These are phyloP conservation scores for Gasterosteus nipponicus DNA, from an alignment of 2,113 vertebrate species.

Conservation along the genomic window DNA sequence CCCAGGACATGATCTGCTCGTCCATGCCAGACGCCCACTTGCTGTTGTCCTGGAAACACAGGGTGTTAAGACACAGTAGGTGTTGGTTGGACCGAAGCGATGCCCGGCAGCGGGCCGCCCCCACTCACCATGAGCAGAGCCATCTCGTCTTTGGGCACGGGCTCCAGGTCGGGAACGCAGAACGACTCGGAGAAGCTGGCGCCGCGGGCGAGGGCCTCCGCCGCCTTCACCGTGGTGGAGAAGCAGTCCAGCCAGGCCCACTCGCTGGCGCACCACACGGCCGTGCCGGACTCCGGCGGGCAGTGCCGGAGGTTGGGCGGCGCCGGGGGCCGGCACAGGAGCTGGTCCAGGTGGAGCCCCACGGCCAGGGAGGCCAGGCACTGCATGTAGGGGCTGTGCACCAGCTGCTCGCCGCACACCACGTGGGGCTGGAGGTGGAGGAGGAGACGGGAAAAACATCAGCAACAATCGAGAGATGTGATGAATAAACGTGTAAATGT, in stretches of 20 bases:
- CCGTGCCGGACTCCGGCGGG: constrained; percentile 80
- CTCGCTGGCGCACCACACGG: constrained; percentile 88
- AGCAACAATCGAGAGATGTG: not conserved
- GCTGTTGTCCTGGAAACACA: constrained; percentile 89
- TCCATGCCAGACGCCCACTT: constrained; percentile 96
- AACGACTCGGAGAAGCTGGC: constrained; percentile 92
- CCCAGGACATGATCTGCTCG: constrained; percentile 99
- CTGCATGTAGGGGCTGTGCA: constrained; percentile 98
- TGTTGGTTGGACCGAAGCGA: not conserved
- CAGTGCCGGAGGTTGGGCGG: constrained; percentile 87
- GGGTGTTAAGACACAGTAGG: not conserved
- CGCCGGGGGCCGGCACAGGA: constrained; percentile 88
- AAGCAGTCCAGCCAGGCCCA: constrained; percentile 98
- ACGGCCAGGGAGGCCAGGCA: constrained; percentile 94
- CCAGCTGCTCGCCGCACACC: constrained; percentile 95
- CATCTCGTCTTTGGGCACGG: constrained; percentile 92
- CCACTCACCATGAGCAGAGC: constrained; percentile 89
- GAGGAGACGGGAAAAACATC: not conserved
- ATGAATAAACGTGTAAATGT: too few species aligned
- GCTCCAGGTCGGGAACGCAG: constrained; percentile 92
- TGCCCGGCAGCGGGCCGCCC: constrained; percentile 13
- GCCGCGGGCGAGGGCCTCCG: constrained; percentile 92
- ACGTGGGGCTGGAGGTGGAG: constrained; percentile 87
- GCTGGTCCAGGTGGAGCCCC: constrained; percentile 92
- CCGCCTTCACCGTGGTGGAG: constrained; percentile 95